A percentile compares a stretch with the other conserved stretches of the same genome.
These are phyloP conservation scores for Crambe crambe DNA, from an alignment of 37 sponge, comb jelly and placozoan species.

Conservation along the genomic window DNA sequence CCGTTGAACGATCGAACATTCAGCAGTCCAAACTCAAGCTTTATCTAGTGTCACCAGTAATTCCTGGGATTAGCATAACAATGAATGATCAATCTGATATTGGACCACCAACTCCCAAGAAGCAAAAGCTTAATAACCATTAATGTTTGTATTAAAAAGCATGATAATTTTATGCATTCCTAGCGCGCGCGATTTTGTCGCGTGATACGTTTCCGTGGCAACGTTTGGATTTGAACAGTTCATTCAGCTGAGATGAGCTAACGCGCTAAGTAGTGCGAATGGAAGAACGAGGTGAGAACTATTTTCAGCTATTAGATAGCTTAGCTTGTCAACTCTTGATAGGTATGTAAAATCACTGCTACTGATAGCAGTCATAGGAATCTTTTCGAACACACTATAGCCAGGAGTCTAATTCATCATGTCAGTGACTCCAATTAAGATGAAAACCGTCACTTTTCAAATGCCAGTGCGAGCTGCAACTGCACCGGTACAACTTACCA, in stretches of 20 bases:
- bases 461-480: not conserved
- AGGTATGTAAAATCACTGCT: not conserved
- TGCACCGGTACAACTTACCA: not conserved
- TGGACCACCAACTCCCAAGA: not conserved
- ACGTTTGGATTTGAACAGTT: too few relatives aligned
- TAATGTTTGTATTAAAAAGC: too few relatives aligned
- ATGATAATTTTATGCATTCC: too few relatives aligned
- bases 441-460: not conserved
- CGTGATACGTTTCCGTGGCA: not conserved
- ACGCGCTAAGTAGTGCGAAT: not conserved
- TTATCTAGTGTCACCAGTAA: slow-evolving; percentile 41
- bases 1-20: slow-evolving; percentile 67
- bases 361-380: not conserved
- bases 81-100: not conserved
- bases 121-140: not conserved
- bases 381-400: not conserved
- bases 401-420: not conserved
- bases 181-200: not conserved
- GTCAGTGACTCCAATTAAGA: not conserved
- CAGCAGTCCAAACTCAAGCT: slow-evolving; percentile 78
- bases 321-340: not conserved
- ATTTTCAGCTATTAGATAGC: not conserved
- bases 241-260: not conserved
- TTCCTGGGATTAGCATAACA: not conserved
- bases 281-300: not conserved